Percentiles rank a stretch among this genome's conserved stretches.
Conservation (phyloP, 2,888 invertebrate genomes). For the Punctoribates punctum region DNA sequence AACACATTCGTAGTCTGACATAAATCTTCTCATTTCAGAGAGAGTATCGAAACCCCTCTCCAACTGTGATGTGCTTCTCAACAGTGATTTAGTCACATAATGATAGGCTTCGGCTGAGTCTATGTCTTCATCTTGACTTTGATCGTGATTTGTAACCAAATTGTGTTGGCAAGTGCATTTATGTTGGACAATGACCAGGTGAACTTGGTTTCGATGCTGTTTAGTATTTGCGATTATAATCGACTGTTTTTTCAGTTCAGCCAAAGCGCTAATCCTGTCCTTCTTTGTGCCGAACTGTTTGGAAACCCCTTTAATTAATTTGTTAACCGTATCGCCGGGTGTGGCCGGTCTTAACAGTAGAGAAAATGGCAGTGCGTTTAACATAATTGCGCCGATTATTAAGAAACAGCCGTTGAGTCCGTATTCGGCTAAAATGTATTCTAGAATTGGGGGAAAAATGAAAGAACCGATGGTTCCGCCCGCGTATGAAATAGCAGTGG, state of each 20-base stretch:
- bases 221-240: not conserved
- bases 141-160: no score
- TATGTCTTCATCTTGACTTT: not conserved
- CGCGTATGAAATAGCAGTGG: constrained; percentile 45
- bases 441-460: constrained; percentile 45
- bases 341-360: constrained; percentile 41
- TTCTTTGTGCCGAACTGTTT: not conserved
- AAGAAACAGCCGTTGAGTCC: constrained; percentile 45
- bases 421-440: constrained; percentile 45
- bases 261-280: not conserved
- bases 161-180: not conserved
- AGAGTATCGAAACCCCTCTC: not conserved
- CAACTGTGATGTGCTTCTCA: not conserved
- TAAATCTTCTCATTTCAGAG: not conserved
- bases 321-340: not conserved
- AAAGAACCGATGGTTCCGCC: constrained; percentile 48
- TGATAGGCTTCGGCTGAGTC: not conserved
- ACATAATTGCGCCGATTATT: constrained; percentile 45
- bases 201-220: not conserved
- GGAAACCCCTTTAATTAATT: not conserved
- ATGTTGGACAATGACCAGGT: not conserved
- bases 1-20: not conserved
- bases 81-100: not conserved
- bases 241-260: not conserved
- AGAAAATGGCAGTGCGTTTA: constrained; percentile 45